Conservation (phyloP, 2,113 vertebrate genomes). For the Cranoglanis bouderius region DNA sequence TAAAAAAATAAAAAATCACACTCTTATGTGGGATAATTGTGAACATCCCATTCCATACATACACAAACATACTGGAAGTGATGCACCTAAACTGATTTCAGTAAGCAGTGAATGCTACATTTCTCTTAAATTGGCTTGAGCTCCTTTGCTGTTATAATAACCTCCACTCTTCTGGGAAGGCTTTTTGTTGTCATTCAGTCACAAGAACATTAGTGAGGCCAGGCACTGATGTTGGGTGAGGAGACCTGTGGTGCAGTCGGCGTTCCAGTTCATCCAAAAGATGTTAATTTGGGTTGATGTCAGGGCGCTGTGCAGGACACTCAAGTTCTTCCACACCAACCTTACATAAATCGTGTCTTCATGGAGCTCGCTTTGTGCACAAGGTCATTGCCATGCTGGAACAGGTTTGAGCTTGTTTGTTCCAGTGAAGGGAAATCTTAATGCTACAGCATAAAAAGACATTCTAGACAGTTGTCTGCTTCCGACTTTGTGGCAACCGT, state of each 20-base stretch:
- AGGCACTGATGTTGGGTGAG: not conserved
- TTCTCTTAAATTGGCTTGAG: slow-evolving; percentile 65
- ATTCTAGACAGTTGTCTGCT: too few species aligned
- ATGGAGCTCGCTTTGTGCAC: too few species aligned
- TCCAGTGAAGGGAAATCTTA: too few species aligned
- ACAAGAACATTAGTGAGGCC: not conserved
- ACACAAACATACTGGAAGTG: slow-evolving; percentile 60
- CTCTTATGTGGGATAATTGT: not conserved
- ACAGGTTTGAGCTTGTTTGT: too few species aligned
- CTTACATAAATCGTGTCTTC: too few species aligned
- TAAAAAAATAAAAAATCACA: too few species aligned
- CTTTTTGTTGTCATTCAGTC: not conserved
- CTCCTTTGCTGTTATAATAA: not conserved
- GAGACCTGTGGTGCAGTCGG: not conserved
- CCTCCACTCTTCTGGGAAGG: not conserved
- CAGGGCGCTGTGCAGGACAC: not conserved
- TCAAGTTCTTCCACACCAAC: not conserved
- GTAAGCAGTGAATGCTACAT: slow-evolving; percentile 80
- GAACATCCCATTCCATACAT: not conserved
- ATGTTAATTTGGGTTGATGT: not conserved
- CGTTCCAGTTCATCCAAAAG: not conserved
- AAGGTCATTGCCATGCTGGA: too few species aligned
- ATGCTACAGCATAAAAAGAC: too few species aligned
- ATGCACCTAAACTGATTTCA: slow-evolving; percentile 67
- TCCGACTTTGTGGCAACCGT: too few species aligned